These are phyloP conservation scores for Pachypanchax playfairii DNA, from an alignment of 2,113 vertebrate genomes.

Conservation along the genomic window DNA sequence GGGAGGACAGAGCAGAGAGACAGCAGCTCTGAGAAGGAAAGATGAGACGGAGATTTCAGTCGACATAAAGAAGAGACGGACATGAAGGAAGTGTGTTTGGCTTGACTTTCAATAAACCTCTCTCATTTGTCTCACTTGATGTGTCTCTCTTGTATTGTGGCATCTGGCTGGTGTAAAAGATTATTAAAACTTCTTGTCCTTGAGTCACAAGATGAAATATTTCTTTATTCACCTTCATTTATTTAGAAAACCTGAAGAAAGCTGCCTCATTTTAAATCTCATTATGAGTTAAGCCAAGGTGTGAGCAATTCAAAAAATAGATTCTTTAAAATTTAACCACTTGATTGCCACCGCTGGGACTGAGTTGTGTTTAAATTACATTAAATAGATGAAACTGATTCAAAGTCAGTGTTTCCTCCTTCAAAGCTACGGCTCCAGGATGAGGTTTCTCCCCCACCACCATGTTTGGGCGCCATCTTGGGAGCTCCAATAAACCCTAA, in stretches of 20 bases:
- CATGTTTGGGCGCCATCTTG: conserved; percentile 24
- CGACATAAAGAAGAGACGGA: conserved; percentile 24
- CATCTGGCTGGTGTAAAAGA: conserved; percentile 37
- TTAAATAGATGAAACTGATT: conserved; percentile 34
- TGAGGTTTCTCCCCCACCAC: conserved; percentile 2
- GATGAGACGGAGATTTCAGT: conserved; percentile 43
- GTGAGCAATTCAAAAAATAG: no score
- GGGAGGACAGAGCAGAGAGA: conserved; percentile 59
- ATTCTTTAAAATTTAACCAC: conserved; percentile 12
- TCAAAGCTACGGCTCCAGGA: conserved; percentile 29
- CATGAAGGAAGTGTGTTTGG: conserved; percentile 32
- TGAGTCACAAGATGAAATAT: conserved; percentile 16
- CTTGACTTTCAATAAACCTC: conserved; percentile 58
- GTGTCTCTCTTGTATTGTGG: conserved; percentile 5
- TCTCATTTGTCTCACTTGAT: conserved; percentile 31
- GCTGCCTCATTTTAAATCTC: no score
- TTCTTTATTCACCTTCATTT: conserved; percentile 5
- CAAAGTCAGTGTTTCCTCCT: conserved; percentile 10
- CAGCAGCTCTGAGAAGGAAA: conserved; percentile 35
- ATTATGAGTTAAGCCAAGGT: no score
- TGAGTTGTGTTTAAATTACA: conserved; percentile 34
- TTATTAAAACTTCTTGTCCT: conserved; percentile 25
- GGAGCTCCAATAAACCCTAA: no score
- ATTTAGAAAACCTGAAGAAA: not conserved
- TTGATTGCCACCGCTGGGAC: not conserved